Conservation (phyloP, 2,113 vertebrate genomes). For the Nothocercus julius region DNA sequence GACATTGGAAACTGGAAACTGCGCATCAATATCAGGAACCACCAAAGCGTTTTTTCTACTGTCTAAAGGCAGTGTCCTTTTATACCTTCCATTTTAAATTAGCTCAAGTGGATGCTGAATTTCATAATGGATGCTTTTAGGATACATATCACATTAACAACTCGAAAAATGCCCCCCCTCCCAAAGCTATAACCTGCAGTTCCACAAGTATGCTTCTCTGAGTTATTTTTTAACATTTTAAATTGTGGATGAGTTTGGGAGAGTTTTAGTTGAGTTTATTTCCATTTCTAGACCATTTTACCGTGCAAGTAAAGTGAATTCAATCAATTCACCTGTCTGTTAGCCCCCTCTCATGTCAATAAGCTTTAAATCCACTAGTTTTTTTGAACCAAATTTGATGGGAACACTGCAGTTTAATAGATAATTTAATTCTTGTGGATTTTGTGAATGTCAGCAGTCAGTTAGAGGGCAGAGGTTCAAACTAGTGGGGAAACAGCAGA, state of each 20-base stretch:
- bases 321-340: background rate
- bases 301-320: background rate
- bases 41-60: background rate
- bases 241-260: background rate
- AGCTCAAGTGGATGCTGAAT: background rate
- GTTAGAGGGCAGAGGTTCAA: background rate
- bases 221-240: background rate
- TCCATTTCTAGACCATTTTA: background rate
- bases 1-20: background rate
- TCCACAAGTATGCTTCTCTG: background rate
- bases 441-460: background rate
- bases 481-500: background rate
- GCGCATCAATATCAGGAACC: background rate
- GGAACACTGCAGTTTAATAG: background rate
- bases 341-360: background rate
- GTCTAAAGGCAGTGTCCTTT: background rate
- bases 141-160: background rate
- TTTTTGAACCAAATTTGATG: background rate
- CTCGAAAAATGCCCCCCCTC: background rate
- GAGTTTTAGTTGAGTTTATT: background rate
- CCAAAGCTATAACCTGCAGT: background rate
- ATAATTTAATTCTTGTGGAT: background rate
- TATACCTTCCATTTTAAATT: background rate
- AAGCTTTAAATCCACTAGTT: background rate
- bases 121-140: background rate